Base-by-base conservation (phyloP, 2,888 invertebrate species). In the Epistrophe grossulariae region DNA sequence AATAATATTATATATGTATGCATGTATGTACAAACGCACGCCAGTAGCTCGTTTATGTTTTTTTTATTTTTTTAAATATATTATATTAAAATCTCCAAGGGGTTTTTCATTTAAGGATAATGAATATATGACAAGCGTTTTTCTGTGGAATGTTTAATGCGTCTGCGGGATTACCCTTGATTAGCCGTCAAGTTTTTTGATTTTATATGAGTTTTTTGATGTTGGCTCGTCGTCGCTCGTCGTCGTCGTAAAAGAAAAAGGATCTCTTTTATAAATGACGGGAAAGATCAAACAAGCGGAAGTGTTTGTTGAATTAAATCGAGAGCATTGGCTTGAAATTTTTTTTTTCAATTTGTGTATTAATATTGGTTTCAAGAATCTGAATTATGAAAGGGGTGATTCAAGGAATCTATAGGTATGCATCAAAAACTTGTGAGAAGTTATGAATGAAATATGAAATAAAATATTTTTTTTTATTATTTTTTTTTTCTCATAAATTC, bases 101-200 rank as follows among this genome's bases (percentile, higher is more conserved):
- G 74, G 5, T 79, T 83, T 24, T 87, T 79, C 72, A 62, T 76
- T 87, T 83, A 87, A 87, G 87, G 87, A 87, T 87, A 87, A 87
- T 79, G 79, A 87, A 77, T 76, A 88, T 89, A 91, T 92, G 91
- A 91, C 91, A 91, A 90, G 90, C 91, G 91, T 91, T 91, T 91
- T 24, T 91, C 89, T 52, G 84, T 52, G 19, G 55, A 77, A 70
- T 84, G 31, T 13, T 77, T 43, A 55, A 48, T 79, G 66, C 48
- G 35, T 31, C 68, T 13, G 40, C 35, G 19, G 71, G 72, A 73
- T 64, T 59, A 59, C 77, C 82, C 82, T 64, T 66, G 79, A 64
- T 74, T 71, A 79, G 70, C 62, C 72, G 79, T 66, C 35, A 76
- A 73, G 83, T 62, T 66, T 76, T 79, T 79, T 87, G 79, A 82